These are phyloP conservation scores for Aleadryas rufinucha DNA, from an alignment of 2,113 vertebrate genomes.

Conservation along the genomic window DNA sequence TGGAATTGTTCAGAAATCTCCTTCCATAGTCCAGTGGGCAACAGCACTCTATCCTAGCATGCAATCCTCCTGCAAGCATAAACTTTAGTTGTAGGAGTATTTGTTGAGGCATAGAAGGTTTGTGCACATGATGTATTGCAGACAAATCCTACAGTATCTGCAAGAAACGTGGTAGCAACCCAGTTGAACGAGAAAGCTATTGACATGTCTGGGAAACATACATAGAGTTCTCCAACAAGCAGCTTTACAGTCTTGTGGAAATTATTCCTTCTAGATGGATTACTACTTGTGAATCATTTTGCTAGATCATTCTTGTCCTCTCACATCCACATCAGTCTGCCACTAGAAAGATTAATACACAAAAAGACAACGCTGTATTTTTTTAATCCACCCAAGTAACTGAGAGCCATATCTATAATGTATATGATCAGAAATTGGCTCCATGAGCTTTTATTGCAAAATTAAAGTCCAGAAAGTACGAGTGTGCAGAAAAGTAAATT, in stretches of 20 bases:
- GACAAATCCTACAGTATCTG: neutral
- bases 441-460: neutral
- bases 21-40: neutral
- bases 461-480: neutral
- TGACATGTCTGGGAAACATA: neutral
- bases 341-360: neutral
- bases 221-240: neutral
- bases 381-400: neutral
- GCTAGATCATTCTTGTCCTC: neutral
- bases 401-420: neutral
- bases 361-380: neutral
- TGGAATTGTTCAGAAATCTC: neutral
- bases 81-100: neutral
- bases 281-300: neutral
- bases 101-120: neutral
- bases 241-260: neutral
- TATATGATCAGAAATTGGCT: neutral
- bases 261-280: constrained; percentile 25
- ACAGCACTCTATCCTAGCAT: neutral
- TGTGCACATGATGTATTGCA: neutral
- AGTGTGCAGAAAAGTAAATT: neutral
- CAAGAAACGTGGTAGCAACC: neutral
- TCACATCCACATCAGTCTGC: neutral
- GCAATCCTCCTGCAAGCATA: neutral
- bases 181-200: neutral